A percentile compares a stretch with the other conserved stretches of the same genome.
phyloP scores from a whole-genome alignment of 2,797 vertebrate species.

The Columba guinea region DNA sequence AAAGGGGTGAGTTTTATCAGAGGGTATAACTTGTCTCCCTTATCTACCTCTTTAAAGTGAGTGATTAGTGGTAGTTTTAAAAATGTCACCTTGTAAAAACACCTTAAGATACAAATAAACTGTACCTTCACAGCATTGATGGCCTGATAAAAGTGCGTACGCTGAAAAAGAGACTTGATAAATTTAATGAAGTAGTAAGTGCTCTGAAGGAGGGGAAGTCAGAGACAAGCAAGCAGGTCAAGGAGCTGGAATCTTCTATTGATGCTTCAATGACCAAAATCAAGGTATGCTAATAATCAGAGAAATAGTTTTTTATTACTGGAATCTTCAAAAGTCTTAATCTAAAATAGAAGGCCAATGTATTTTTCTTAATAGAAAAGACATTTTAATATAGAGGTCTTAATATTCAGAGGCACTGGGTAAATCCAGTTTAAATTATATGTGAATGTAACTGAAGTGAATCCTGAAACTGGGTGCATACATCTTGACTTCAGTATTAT shows the following conservation, averaged over 20 bases:
- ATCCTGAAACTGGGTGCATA: not conserved
- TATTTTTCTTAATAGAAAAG: not conserved
- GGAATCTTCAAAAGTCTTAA: not conserved
- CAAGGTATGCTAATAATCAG: conserved; percentile 83
- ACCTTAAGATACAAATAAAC: not conserved
- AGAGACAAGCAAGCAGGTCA: conserved; percentile 89
- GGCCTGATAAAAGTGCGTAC: conserved; percentile 89
- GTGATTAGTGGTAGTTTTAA: not conserved
- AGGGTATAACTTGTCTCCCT: not conserved
- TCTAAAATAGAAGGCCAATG: not conserved
- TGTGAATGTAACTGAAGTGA: not conserved
- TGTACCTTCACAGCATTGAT: conserved; percentile 82
- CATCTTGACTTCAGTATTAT: not conserved
- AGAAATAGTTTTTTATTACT: not conserved
- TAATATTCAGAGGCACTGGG: not conserved
- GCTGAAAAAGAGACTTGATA: conserved; percentile 87
- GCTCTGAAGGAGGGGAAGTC: conserved; percentile 91
- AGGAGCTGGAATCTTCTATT: conserved; percentile 87
- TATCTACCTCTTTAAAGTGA: not conserved
- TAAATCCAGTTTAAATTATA: not conserved
- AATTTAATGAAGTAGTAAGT: conserved; percentile 90
- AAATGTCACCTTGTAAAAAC: not conserved
- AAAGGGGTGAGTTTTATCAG: not conserved
- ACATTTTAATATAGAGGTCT: not conserved
- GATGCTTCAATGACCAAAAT: conserved; percentile 85